Evolutionary conservation across 2,113 vertebrate genomes (phyloP).

Genomic region (Takifugu flavidus): DNA sequence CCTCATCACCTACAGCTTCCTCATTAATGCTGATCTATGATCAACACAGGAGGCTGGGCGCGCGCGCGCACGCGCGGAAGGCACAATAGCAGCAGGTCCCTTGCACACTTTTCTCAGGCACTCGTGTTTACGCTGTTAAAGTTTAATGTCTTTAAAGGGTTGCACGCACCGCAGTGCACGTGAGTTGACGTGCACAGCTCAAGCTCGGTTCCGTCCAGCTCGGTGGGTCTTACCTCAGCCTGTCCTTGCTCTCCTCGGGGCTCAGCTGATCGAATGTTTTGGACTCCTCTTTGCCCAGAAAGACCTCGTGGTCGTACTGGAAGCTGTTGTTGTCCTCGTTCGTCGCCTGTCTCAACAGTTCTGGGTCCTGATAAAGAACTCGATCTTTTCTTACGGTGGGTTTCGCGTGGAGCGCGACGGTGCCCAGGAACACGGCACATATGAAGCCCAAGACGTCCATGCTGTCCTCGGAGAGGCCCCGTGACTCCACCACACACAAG

Average conservation of each 20-base stretch:
- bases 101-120: slow-evolving; percentile 38
- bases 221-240: slow-evolving; percentile 81
- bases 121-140: slow-evolving; percentile 28
- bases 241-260: slow-evolving; percentile 88
- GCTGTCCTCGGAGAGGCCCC: slow-evolving; percentile 20
- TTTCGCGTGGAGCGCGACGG: slow-evolving; percentile 69
- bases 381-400: slow-evolving; percentile 87
- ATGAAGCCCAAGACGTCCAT: slow-evolving; percentile 66
- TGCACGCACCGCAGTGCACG: slow-evolving; percentile 27
- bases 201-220: too few relatives aligned
- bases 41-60: slow-evolving; percentile 36
- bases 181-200: slow-evolving; percentile 10
- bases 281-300: slow-evolving; percentile 92
- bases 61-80: too few relatives aligned
- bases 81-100: too few relatives aligned
- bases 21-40: slow-evolving; percentile 42
- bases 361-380: slow-evolving; percentile 76
- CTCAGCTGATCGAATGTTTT: slow-evolving; percentile 94
- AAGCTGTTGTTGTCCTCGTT: slow-evolving; percentile 87
- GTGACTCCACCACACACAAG: slow-evolving; percentile 5
- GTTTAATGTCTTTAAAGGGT: slow-evolving; percentile 27
- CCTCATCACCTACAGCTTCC: slow-evolving; percentile 11
- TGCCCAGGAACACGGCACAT: slow-evolving; percentile 64
- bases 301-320: slow-evolving; percentile 95
- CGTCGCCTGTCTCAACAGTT: slow-evolving; percentile 68